These are phyloP conservation scores for Rotaria macrura DNA, from an alignment of 2,888 invertebrate species.

Conservation along the genomic window DNA sequence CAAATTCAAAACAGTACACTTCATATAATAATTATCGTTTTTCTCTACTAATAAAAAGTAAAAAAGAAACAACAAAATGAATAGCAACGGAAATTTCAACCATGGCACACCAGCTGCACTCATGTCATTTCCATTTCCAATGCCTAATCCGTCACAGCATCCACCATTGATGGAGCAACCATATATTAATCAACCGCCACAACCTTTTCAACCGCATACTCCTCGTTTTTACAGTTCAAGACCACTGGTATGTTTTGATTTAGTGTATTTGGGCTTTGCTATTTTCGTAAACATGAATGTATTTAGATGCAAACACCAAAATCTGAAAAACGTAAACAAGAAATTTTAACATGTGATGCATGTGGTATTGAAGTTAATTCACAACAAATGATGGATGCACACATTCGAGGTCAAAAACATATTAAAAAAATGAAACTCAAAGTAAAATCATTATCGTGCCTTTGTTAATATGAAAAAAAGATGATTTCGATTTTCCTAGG, in stretches of 20 bases:
- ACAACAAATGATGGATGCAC: not conserved
- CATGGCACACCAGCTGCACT: not conserved
- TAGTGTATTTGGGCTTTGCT: not conserved
- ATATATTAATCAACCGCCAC: not conserved
- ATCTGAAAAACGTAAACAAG: constrained; percentile 1
- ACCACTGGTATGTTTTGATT: not conserved
- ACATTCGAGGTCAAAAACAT: constrained; percentile 14
- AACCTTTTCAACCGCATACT: not conserved
- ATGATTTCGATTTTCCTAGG: not conserved
- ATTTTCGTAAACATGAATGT: not conserved
- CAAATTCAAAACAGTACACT: not conserved
- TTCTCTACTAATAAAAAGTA: not conserved
- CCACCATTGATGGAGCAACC: not conserved
- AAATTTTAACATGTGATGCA: not conserved
- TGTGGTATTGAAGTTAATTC: constrained; percentile 13
- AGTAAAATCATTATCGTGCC: not conserved
- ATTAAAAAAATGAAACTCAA: not conserved
- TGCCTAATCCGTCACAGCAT: not conserved
- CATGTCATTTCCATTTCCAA: not conserved
- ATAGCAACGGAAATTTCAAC: not conserved
- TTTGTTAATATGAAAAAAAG: not conserved
- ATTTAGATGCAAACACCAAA: not conserved
- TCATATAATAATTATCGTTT: not conserved
- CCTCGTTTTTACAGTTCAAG: not conserved
- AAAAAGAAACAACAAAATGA: not conserved